Evolutionary conservation across 2,888 invertebrate species (phyloP).

Genomic region (Norana najaformis): DNA sequence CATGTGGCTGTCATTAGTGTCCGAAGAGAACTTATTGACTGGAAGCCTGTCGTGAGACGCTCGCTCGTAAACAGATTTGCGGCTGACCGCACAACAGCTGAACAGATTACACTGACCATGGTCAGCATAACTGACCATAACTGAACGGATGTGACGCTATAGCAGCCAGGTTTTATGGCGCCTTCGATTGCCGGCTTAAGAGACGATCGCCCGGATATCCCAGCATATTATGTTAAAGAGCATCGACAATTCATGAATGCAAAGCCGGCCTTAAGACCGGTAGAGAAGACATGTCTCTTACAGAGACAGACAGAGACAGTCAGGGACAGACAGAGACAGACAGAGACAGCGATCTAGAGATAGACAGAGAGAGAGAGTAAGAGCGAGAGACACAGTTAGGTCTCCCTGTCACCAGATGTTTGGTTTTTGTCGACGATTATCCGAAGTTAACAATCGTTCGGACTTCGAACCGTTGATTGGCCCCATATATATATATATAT

Average conservation of each 20-base stretch:
- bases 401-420: no score
- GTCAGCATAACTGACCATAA: neutral
- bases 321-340: neutral
- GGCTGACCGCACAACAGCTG: constrained; percentile 13
- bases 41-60: neutral
- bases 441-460: no score
- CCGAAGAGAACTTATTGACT: constrained; percentile 13
- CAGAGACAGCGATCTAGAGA: neutral
- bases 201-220: neutral
- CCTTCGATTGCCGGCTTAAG: neutral
- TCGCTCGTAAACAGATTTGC: constrained; percentile 5
- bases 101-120: neutral
- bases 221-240: constrained; percentile 13
- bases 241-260: constrained; percentile 6
- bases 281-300: no score
- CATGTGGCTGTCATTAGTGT: constrained; percentile 5
- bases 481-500: no score
- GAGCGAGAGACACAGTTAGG: neutral
- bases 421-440: no score
- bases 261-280: neutral
- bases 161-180: constrained; percentile 13
- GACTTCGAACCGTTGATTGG: no score
- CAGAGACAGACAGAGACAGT: neutral
- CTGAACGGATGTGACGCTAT: constrained; percentile 7
- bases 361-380: neutral